These are phyloP conservation scores for Phacellophora camtschatica DNA, from an alignment of 30 jellyfish, hydroid and myxozoan species.

Conservation along the genomic window DNA sequence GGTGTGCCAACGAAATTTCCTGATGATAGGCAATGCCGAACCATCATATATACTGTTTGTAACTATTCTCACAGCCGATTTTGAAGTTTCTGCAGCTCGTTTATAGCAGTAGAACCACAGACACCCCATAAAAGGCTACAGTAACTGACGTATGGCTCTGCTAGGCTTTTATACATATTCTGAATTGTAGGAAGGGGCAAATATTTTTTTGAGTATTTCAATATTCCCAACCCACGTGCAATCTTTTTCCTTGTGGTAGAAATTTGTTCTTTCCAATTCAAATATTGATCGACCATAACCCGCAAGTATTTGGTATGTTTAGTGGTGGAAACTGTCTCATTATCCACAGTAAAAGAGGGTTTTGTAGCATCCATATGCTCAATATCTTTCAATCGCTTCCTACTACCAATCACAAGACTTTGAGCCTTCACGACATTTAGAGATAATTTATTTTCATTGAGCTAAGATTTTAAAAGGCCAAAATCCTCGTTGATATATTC, in stretches of 20 bases:
- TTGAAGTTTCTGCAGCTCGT: not conserved
- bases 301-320: not conserved
- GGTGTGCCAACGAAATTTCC: not conserved
- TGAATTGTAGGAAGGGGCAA: not conserved
- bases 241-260: not conserved
- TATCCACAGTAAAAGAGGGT: not conserved
- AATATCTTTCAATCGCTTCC: not conserved
- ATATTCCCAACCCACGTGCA: not conserved
- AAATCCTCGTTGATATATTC: not conserved
- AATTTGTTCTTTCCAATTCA: not conserved
- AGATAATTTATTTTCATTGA: not conserved
- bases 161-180: not conserved
- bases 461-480: not conserved
- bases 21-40: not conserved
- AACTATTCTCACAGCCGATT: not conserved
- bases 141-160: not conserved
- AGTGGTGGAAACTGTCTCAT: not conserved
- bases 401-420: not conserved
- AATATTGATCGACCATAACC: not conserved
- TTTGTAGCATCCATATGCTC: not conserved
- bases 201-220: not conserved
- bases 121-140: not conserved
- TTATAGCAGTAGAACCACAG: not conserved
- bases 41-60: not conserved
- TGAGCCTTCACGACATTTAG: conserved; percentile 6